Evolutionary conservation across 1,140 invertebrate genomes (phyloP).

Genomic region (Drosophila bocki): DNA sequence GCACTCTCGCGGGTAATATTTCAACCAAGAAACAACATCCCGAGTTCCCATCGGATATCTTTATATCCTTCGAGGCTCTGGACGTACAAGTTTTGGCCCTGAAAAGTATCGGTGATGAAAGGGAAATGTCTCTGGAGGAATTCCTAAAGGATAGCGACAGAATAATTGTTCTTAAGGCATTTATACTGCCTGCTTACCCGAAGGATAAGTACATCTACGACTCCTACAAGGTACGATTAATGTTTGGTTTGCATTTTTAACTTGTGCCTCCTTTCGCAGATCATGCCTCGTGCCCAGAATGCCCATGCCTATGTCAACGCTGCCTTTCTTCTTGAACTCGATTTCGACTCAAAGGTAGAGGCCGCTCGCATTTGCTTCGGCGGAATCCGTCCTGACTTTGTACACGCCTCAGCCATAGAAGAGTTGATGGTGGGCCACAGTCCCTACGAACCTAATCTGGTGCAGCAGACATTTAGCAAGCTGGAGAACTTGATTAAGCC

Average conservation of each 20-base stretch:
- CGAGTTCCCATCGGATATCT: conserved; percentile 92
- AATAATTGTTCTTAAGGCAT: conserved; percentile 60
- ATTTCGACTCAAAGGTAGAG: conserved; percentile 69
- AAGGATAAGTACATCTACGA: conserved; percentile 71
- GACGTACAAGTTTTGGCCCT: conserved; percentile 85
- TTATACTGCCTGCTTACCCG: conserved; percentile 63
- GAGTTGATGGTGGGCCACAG: conserved; percentile 87
- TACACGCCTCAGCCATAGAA: conserved; percentile 90
- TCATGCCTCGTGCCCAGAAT: conserved; percentile 92
- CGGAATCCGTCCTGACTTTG: conserved; percentile 90
- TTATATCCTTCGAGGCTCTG: conserved; percentile 89
- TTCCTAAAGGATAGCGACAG: conserved; percentile 43
- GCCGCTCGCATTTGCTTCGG: conserved; percentile 87
- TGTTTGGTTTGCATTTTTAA: not conserved
- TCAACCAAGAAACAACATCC: conserved; percentile 90
- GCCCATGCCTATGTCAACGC: conserved; percentile 93
- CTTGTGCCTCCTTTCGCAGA: conserved; percentile 28
- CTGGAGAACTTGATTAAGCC: conserved; percentile 88
- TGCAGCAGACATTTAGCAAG: conserved; percentile 87
- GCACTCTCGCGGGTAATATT: conserved; percentile 91
- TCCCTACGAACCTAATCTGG: conserved; percentile 84
- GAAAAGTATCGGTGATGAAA: conserved; percentile 32
- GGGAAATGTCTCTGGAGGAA: conserved; percentile 56
- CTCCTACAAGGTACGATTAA: conserved; percentile 86
- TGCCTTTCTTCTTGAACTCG: conserved; percentile 88